Evolutionary conservation across 35 echinoderm and acorn worm species (phyloP), one percentile per base, ranked within the genome.

Genomic region (Holothuria glaberrima): DNA sequence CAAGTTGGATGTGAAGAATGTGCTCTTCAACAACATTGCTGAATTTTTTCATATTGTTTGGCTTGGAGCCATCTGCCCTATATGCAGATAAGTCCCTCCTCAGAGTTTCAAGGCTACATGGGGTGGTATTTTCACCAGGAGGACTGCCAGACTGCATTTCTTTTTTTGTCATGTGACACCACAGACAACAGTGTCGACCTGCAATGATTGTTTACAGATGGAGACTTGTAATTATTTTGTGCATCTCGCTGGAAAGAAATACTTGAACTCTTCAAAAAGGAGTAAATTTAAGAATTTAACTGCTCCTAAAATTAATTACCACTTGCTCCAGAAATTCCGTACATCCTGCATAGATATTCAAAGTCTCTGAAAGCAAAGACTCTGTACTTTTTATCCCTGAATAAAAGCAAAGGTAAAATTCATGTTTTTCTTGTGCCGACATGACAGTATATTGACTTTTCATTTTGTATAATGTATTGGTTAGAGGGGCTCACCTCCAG

Each of bases 181-280:
- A 87, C n/a, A 68, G 84, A 64, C 84, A 87, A 64, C 84, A 66
- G 62, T 87, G 84, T 22, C 60, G 84, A 14, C 84, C 84, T 87
- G 28, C 65, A 33, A 66, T 64, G 32, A 87, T 66, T 36, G 54
- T 58, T 12, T 63, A 30, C 58, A 30, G 21, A 86, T 2, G 34
- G 14, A 36, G 21, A 68, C 64, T 20, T 68, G 9, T 25, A 54
- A 17, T 5, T 54, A 17, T 9, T 54, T 54, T 12, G 16, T 54
- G 50, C 13, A 54, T 54, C 50, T 54, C 0, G 12, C 7, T 41
- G 36, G 36, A 41, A 41, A 41, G 2, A n/a, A n/a, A n/a, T 41
- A 4, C 7, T 4, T 41, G 36, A 7, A 41, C 36, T 7, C 7
- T 41, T 41, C 9, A 54, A 54, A 54, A 54, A 54, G 50, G 5